Conservation (phyloP, 2,888 invertebrate genomes). For the Gymnoscelis rufifasciata region DNA sequence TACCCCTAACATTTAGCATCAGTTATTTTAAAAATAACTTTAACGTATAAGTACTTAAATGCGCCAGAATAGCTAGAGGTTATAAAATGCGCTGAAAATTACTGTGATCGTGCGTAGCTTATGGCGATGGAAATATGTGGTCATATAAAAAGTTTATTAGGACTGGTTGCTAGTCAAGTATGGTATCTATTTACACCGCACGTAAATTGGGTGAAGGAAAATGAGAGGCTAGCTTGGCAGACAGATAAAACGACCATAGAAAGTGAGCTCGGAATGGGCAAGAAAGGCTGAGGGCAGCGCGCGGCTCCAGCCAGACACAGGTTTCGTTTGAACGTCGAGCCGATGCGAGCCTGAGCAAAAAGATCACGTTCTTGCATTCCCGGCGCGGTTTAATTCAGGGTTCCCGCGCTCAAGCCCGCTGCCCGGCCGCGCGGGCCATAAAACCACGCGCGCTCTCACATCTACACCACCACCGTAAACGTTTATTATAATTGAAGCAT, state of each 20-base stretch:
- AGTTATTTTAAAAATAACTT: not conserved
- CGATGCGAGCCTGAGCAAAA: constrained; percentile 43
- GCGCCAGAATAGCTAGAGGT: not conserved
- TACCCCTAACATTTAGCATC: not conserved
- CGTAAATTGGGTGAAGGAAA: not conserved
- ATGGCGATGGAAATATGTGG: not conserved
- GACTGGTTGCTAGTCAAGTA: not conserved
- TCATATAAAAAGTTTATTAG: not conserved
- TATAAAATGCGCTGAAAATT: no score
- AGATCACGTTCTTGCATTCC: constrained; percentile 54
- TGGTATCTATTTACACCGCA: not conserved
- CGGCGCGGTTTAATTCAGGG: constrained; percentile 45
- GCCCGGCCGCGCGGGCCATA: constrained; percentile 42
- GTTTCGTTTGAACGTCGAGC: constrained; percentile 13
- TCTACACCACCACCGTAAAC: constrained; percentile 59
- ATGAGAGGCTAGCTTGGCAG: not conserved
- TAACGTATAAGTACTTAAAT: not conserved
- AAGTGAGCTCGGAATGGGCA: not conserved
- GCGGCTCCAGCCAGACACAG: constrained; percentile 7
- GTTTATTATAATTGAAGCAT: constrained; percentile 73
- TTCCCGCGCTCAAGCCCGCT: constrained; percentile 42
- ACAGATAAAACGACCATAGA: not conserved
- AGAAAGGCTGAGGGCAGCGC: not conserved
- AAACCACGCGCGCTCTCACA: constrained; percentile 65
- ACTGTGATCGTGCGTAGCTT: not conserved